A percentile compares a stretch with the other conserved stretches of the same genome.
Conservation (phyloP, 2,113 vertebrate genomes). For the Pomatostomus ruficeps region DNA sequence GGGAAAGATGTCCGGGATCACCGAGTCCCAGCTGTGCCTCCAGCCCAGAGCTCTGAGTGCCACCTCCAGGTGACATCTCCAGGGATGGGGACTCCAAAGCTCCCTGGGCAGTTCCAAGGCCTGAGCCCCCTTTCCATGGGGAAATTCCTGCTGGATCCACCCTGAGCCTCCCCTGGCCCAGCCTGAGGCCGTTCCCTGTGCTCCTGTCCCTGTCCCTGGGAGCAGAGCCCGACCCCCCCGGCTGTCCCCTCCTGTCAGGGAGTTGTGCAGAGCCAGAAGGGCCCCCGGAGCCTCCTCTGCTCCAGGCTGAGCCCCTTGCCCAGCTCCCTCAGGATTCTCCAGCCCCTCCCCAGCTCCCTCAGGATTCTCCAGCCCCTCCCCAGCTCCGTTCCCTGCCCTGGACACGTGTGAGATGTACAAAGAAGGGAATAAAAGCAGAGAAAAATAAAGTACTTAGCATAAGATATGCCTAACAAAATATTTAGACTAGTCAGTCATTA, state of each 20-base stretch:
- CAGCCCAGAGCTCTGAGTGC: not conserved
- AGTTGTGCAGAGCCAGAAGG: not conserved
- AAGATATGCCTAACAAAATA: not conserved
- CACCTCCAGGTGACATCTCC: accelerated
- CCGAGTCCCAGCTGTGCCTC: accelerated
- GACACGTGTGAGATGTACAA: not conserved
- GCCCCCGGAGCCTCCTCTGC: not conserved
- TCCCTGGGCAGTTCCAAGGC: not conserved
- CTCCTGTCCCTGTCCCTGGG: not conserved
- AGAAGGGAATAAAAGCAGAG: not conserved
- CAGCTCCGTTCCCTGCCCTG: accelerated
- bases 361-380: not conserved
- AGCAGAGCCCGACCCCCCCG: not conserved
- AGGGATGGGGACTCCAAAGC: not conserved
- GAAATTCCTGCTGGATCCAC: accelerated
- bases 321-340: not conserved
- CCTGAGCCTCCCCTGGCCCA: not conserved
- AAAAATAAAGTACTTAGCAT: not conserved
- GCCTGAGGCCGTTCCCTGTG: not conserved
- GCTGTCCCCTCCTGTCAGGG: not conserved
- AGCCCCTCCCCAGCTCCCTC: accelerated
- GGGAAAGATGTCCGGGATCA: not conserved
- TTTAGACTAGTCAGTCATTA: conserved; percentile 23
- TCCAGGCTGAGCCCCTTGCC: not conserved
- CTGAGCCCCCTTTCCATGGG: accelerated